A percentile compares a stretch with the other conserved stretches of the same genome.
Evolutionary conservation across 2,797 vertebrate species (phyloP).

Genomic region (Champsocephalus esox): DNA sequence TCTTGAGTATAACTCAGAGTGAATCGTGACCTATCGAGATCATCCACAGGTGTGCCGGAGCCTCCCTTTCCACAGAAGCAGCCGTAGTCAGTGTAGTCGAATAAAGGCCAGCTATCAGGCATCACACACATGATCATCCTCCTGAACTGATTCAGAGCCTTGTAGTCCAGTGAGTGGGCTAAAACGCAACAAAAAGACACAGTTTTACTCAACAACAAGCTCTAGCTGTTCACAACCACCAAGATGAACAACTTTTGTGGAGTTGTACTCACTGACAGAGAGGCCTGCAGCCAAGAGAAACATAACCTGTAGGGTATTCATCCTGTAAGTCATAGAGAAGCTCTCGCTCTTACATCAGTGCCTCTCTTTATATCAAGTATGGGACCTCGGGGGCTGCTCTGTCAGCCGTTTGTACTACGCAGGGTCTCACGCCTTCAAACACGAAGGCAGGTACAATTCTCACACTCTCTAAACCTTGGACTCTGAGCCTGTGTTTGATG

Average conservation of each 20-base stretch:
- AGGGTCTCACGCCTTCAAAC: constrained; percentile 28
- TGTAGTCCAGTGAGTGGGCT: constrained; percentile 68
- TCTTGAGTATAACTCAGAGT: not conserved
- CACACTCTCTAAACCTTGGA: constrained; percentile 19
- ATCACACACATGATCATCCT: constrained; percentile 74
- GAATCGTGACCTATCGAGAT: constrained; percentile 72
- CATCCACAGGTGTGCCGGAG: constrained; percentile 77
- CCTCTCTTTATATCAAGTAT: constrained; percentile 54
- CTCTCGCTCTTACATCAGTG: not conserved
- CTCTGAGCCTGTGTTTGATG: not conserved
- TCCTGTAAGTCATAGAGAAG: constrained; percentile 40
- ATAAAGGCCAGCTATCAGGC: constrained; percentile 68
- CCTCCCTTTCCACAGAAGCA: constrained; percentile 80
- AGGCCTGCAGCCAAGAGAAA: constrained; percentile 70
- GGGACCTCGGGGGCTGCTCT: constrained; percentile 28
- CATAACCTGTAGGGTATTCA: constrained; percentile 63
- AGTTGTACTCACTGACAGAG: constrained; percentile 68
- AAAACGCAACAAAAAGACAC: constrained; percentile 13
- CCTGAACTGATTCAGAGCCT: constrained; percentile 74
- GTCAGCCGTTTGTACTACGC: constrained; percentile 61
- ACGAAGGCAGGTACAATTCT: constrained; percentile 20
- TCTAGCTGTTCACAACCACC: not conserved
- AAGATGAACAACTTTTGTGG: not conserved
- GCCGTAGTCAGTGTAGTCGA: constrained; percentile 78
- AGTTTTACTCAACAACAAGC: not conserved